Evolutionary conservation across 2,888 invertebrate genomes (phyloP).

Genomic region (Scelioninae gen. 2): DNA sequence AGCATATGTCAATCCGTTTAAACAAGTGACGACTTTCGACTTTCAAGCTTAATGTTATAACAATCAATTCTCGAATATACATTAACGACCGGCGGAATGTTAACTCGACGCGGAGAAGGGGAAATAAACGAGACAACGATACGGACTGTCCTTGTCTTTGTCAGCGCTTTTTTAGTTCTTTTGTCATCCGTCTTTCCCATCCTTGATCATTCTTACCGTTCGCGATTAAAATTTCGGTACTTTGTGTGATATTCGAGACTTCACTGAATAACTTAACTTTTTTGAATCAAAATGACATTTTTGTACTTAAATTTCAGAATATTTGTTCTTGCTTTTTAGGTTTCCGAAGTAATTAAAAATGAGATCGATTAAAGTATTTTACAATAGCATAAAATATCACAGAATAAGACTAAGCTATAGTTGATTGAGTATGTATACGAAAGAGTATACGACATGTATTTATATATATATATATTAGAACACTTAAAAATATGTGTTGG

Average conservation of each 20-base stretch:
- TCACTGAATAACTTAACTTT: constrained; percentile 32
- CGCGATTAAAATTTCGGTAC: no score
- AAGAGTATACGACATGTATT: constrained; percentile 48
- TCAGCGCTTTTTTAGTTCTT: no score
- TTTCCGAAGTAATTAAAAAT: constrained; percentile 52
- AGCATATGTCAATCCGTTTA: constrained; percentile 52
- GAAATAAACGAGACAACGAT: no score
- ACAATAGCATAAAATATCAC: constrained; percentile 59
- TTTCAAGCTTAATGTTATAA: no score
- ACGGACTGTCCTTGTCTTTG: no score
- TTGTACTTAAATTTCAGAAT: no score
- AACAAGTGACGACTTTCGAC: constrained; percentile 31
- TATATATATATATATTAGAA: constrained; percentile 42
- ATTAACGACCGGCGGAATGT: no score
- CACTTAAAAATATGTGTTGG: constrained; percentile 41
- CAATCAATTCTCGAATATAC: no score
- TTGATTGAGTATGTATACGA: constrained; percentile 47
- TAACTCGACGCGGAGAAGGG: no score
- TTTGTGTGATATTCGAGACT: not conserved
- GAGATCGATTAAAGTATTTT: constrained; percentile 38
- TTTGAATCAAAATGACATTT: constrained; percentile 47
- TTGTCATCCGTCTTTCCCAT: no score
- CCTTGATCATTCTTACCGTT: no score
- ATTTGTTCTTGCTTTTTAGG: no score
- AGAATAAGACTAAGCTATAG: constrained; percentile 58